Base-by-base conservation (phyloP, 2,888 invertebrate species). In the Amblyjoppa proteus region DNA sequence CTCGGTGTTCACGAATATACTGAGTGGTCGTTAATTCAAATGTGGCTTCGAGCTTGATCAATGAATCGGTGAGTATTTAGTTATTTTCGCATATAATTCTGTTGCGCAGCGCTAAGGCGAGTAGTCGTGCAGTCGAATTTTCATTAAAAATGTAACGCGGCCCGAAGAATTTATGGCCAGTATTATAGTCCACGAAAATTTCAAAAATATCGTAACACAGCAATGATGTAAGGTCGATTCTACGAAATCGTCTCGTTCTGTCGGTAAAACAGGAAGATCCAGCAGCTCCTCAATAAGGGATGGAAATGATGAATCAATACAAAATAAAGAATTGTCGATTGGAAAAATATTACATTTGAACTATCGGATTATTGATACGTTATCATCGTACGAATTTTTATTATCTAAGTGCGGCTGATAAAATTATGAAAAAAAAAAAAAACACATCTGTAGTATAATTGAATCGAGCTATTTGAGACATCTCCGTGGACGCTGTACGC, bases 1-100 rank as follows among this genome's bases (percentile, higher is more conserved):
- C 75, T 89, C 88, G 0, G 92, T 92, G 6, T 87, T 93, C 2
- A 87, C 88, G 16, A 90, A 90, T 49, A 88, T 92, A 61, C 79
- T 92, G 53, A 91, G 20, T 89, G 0, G 87, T 88, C 13, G 82
- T 92, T 13, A 89, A 92, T 80, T 87, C 90, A 0, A 88, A 87
- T 20, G 87, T 87, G 20, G 88, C 90, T 1, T 89, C 90, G 7
- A 89, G 89, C 58, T 85, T 92, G 56, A 81, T 90, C 49, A 90
- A 90, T 70, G 91, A 91, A 76, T 88, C 88, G 34, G 91, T 91
- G 76, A 85, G 86, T 84, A 75, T 76, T 25, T 11, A 9, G 45
- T 31, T 41, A 13, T 31, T 31, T 45, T 73, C 25, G 16, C 13
- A 13, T 11, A 41, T 4, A 49, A 49, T 13, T 16, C 16, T 49